Base-by-base conservation (phyloP, 2,888 invertebrate species). In the Marronus borbonicus region DNA sequence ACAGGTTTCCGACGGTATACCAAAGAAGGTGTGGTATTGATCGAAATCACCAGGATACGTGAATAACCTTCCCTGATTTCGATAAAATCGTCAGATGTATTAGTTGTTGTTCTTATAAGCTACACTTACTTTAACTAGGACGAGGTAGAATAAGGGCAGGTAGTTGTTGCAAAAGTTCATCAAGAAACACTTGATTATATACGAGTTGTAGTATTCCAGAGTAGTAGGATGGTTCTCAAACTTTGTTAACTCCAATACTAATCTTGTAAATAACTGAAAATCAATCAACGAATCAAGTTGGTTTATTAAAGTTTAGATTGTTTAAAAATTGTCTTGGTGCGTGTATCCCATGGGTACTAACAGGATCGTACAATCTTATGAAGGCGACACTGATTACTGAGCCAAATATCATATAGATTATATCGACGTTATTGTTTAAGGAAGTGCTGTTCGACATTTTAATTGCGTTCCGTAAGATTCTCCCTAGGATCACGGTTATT, bases 211-310 rank as follows among this genome's bases (percentile, higher is more conserved):
- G 44, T 80, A 80, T 52, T 80, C 79, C 12, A 52, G 64, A 28
- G 78, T 78, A 2, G 81, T 82, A 14, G 78, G 84, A 64, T 87
- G 88, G 81, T 88, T 88, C 82, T 89, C 89, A 66, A 85, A 80
- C 49, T 85, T 82, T 5, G 88, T 89, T 77, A 89, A 78, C 79
- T 78, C 77, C 62, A 85, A 76, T 4, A 87, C 83, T 5, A 88
- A 74, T 69, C 80, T 82, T 49, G 80, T 80, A 78, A 87, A 87
- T 20, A 85, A 66, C 88, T 88, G 78, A 74, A 85, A 85, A 74
- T 14, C 24, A 64, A 24, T 8, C 10, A 2, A 17, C 5, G 5
- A 5, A 24, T 24, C 24, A 4, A 66, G 3, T 20, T 1, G 8
- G 1, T 24, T 17, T 10, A 10, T 5, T 3, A 52, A 28, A 52